Base-by-base conservation (phyloP, 2,797 vertebrate species). In the Cottoperca gobio region DNA sequence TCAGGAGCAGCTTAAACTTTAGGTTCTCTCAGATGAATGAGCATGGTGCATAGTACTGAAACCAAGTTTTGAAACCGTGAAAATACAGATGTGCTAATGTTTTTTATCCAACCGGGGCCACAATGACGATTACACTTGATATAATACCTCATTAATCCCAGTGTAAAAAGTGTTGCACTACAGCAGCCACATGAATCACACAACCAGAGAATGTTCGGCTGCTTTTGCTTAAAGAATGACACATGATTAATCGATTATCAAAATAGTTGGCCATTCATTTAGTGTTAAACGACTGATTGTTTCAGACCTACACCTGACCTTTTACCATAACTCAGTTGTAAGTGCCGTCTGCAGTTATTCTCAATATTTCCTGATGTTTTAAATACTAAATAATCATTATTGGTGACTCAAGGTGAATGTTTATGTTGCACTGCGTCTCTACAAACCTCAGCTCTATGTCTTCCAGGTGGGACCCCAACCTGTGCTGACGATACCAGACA, bases 401-500 rank as follows among this genome's bases (percentile, higher is more conserved):
- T 33, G n/a, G 31, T 33, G 8, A 8, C 31, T 33, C 1, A 12
- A 4, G 26, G 24, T 50, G 12, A 39, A n/a, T 37, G 1, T 28
- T 31, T 39, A 8, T 54, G 33, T n/a, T 43, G 6, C 46, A 5
- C 5, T 57, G 12, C 0, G 1, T 26, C 14, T 39, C 26, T 62
- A 57, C 14, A 31, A 73, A 37, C 11, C 31, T 33, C 24, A 69
- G 3, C 43, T 69, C 1, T 66, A 2, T 76, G 23, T 75, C 8
- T n/a, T 73, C 17, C 59, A 94, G 93, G 92, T 94, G 71, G 93
- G 93, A 40, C 98, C 98, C 0, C 96, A 95, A 63, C 98, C 98
- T 3, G 94, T 99, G 65, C 94, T 98, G 78, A 99, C 97, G 6
- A 93, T 99, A 73, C 98, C 98, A 0, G 94, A 96, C 42, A 94